Base-by-base conservation (phyloP, 2,888 invertebrate species). In the Pseudeuparius sepicola region DNA sequence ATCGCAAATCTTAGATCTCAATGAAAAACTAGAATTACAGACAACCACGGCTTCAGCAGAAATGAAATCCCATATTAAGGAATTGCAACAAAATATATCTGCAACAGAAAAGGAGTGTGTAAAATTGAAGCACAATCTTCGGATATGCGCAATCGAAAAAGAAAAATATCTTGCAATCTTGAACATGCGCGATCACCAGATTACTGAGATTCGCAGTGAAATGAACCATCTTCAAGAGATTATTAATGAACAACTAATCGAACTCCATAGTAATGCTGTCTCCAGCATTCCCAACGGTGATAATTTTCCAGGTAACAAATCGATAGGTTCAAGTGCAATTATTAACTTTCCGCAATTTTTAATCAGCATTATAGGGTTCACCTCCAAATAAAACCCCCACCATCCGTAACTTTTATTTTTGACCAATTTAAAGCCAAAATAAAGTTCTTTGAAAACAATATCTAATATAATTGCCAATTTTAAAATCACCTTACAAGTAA, bases 131-230 rank as follows among this genome's bases (percentile, higher is more conserved):
- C 58, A 61, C 37, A 53, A 62, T 35, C 34, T 62, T 37, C 52
- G 56, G 12, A 29, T 61, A 20, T 44, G 50, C 17, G 54, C 50
- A 13, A 53, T 63, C 46, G 62, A 63, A 42, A 57, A 53, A 37
- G 61, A 61, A 33, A 63, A 63, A 44, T 59, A 53, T 42, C 45
- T 53, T n/a, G 55, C 60, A 4, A 52, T 62, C 17, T 46, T 63
- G 30, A 47, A 52, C 11, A 53, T 60, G 12, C 50, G 62, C 32
- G 60, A 63, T 45, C 44, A 50, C n/a, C 62, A 63, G 45, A 56
- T 63, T 15, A 53, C 49, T 25, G 62, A 61, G 40, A 60, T 63
- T 34, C 46, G 55, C 24, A 43, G 45, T 14, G 63, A 63, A 46
- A 61, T 63, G 58, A 47, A 48, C 11, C 53, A 56, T 37, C 45